Evolutionary conservation across 2,797 vertebrate genomes (phyloP).

Genomic region (Potorous gilbertii): DNA sequence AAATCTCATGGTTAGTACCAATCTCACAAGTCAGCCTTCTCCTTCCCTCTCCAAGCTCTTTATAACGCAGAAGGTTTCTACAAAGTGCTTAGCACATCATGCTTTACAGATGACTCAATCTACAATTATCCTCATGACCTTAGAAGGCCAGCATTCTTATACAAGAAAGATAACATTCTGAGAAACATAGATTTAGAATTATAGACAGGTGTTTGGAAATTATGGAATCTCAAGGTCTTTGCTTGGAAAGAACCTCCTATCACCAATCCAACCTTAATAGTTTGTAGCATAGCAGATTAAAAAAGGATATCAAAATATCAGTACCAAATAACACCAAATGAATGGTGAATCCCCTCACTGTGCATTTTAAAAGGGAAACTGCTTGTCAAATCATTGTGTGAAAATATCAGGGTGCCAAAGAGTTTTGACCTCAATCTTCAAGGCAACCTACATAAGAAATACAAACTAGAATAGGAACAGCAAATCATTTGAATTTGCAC

Average conservation of each 20-base stretch:
- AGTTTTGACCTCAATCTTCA: background rate
- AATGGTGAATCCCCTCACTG: background rate
- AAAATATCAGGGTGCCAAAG: background rate
- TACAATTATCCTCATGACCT: background rate
- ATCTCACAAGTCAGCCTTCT: background rate
- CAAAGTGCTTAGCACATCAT: background rate
- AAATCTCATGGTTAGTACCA: background rate
- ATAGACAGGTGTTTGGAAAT: background rate
- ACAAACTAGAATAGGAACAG: background rate
- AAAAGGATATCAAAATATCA: background rate
- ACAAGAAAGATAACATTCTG: background rate
- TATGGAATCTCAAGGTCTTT: background rate
- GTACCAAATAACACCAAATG: background rate
- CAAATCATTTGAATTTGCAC: constrained; percentile 30
- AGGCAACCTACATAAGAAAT: background rate
- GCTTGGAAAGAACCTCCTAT: background rate
- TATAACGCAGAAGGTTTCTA: background rate
- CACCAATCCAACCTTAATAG: background rate
- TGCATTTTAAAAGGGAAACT: background rate
- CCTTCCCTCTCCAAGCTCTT: background rate
- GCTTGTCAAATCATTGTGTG: background rate
- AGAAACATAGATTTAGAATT: background rate
- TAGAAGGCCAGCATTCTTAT: background rate
- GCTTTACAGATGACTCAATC: background rate
- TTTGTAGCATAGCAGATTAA: background rate